Conservation (phyloP, 2,113 vertebrate species). For the Willisornis vidua region DNA sequence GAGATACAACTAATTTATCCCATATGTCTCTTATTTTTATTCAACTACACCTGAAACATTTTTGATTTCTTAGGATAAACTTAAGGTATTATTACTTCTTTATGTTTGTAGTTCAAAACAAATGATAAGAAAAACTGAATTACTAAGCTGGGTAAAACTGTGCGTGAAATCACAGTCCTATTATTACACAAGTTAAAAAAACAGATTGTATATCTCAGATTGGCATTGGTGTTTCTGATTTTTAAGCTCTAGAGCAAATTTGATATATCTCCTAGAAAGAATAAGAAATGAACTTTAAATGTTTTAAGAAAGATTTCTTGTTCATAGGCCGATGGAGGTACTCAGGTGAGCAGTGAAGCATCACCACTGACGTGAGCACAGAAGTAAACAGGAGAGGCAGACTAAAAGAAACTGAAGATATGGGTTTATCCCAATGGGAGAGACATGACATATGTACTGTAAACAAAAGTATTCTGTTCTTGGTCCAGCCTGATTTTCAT, state of each 20-base stretch:
- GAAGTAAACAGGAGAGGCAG: slow-evolving; percentile 34
- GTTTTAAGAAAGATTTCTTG: slow-evolving; percentile 65
- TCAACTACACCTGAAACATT: slow-evolving; percentile 19
- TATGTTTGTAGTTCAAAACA: slow-evolving; percentile 48
- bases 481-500: background rate
- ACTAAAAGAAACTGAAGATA: background rate
- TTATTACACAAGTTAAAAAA: slow-evolving; percentile 13
- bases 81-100: slow-evolving; percentile 25
- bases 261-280: slow-evolving; percentile 58
- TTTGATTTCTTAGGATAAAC: slow-evolving; percentile 28
- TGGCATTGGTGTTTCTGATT: slow-evolving; percentile 47
- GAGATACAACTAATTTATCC: slow-evolving; percentile 42
- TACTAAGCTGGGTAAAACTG: slow-evolving; percentile 20
- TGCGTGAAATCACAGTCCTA: slow-evolving; percentile 43
- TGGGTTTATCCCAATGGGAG: background rate
- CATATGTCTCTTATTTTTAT: slow-evolving; percentile 48
- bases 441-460: background rate
- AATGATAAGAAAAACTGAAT: slow-evolving; percentile 42
- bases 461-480: slow-evolving; percentile 13
- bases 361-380: slow-evolving; percentile 41
- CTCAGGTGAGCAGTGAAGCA: slow-evolving; percentile 27
- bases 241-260: slow-evolving; percentile 57
- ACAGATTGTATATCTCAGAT: background rate
- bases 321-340: slow-evolving; percentile 70
- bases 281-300: slow-evolving; percentile 58